Evolutionary conservation across 2,797 vertebrate genomes (phyloP).

Genomic region (Champsocephalus gunnari): DNA sequence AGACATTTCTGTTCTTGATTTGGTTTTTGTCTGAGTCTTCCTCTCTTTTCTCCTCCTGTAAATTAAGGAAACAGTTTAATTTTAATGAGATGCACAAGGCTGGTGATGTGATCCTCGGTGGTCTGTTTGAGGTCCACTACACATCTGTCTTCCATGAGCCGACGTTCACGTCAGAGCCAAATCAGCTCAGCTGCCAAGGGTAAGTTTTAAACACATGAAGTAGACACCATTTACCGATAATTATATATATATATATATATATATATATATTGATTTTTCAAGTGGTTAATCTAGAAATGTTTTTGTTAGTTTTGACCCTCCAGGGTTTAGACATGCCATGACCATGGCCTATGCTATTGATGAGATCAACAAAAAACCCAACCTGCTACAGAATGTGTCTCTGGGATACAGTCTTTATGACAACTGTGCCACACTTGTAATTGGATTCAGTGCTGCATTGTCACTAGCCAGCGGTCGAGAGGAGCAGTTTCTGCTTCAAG

Average conservation of each 20-base stretch:
- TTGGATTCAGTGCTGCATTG: slow-evolving; percentile 77
- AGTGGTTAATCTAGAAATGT: not conserved
- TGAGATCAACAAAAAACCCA: slow-evolving; percentile 79
- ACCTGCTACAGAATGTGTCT: slow-evolving; percentile 79
- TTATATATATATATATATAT: not conserved
- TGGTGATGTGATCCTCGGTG: slow-evolving; percentile 79
- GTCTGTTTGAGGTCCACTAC: slow-evolving; percentile 78
- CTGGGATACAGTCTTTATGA: slow-evolving; percentile 83
- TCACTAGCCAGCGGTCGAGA: slow-evolving; percentile 67
- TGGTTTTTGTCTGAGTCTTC: slow-evolving; percentile 8
- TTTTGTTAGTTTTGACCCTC: slow-evolving; percentile 52
- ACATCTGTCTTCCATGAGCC: slow-evolving; percentile 72
- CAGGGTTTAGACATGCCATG: slow-evolving; percentile 73
- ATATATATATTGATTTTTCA: not conserved
- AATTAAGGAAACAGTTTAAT: slow-evolving; percentile 41
- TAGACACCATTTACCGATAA: not conserved
- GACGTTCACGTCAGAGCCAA: slow-evolving; percentile 75
- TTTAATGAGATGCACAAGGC: slow-evolving; percentile 61
- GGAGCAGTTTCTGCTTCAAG: slow-evolving; percentile 42
- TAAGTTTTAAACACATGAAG: slow-evolving; percentile 25
- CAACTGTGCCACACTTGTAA: slow-evolving; percentile 77
- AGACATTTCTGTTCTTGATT: not conserved
- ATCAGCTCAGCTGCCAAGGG: slow-evolving; percentile 61
- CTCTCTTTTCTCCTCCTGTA: slow-evolving; percentile 42
- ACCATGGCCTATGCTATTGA: slow-evolving; percentile 81